Conservation (phyloP, 2,888 invertebrate species). For the Aelia acuminata region DNA sequence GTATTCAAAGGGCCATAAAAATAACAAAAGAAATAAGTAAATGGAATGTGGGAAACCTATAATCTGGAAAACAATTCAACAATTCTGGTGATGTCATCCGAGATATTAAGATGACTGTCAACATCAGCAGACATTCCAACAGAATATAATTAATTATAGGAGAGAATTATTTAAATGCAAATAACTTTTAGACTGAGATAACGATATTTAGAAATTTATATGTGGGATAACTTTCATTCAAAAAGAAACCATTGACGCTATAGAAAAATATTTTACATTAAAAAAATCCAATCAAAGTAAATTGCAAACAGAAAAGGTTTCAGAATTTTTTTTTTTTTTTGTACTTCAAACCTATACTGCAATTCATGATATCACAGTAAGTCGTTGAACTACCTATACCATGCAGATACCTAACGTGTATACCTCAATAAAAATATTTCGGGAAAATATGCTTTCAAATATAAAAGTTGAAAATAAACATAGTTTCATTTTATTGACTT, state of each 20-base stretch:
- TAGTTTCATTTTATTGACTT: too few species aligned
- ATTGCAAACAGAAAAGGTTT: neutral
- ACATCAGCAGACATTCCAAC: neutral
- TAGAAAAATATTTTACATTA: neutral
- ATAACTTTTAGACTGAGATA: neutral
- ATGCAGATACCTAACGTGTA: neutral
- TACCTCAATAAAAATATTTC: too few species aligned
- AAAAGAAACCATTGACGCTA: neutral
- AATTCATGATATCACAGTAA: neutral
- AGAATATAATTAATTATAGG: neutral
- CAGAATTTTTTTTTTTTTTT: too few species aligned
- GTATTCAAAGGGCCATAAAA: neutral
- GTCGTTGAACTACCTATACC: neutral
- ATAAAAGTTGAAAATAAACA: too few species aligned
- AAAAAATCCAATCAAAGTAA: neutral
- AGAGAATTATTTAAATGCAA: neutral
- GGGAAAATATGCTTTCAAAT: too few species aligned
- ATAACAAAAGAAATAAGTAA: neutral
- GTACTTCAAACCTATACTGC: too few species aligned
- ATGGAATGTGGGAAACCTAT: neutral
- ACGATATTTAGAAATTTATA: neutral
- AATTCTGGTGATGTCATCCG: neutral
- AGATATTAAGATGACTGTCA: neutral
- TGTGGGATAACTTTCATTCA: neutral
- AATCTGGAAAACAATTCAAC: neutral